These are phyloP conservation scores for Exocentrus adspersus DNA, from an alignment of 2,888 invertebrate genomes.

Conservation along the genomic window DNA sequence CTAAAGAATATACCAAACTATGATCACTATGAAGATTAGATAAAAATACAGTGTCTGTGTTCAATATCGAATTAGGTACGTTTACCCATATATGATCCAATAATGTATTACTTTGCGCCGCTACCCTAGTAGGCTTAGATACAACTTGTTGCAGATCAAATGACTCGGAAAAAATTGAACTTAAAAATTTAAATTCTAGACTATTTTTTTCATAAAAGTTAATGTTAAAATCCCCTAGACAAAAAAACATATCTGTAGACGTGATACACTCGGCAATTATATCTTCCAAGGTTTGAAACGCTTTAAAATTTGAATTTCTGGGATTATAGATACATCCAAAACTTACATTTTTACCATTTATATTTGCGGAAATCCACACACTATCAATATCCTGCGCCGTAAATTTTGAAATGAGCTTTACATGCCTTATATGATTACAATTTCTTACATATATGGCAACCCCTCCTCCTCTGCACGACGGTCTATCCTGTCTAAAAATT, in stretches of 20 bases:
- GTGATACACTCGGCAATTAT: neutral
- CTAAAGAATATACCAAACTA: neutral
- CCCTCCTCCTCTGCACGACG: neutral
- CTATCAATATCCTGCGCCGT: neutral
- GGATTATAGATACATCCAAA: conserved; percentile 1
- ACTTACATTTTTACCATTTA: neutral
- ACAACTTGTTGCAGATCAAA: no score
- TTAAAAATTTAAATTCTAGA: neutral
- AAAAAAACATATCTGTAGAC: neutral
- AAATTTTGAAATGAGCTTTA: neutral
- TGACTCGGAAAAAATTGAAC: no score
- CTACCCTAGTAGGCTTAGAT: no score
- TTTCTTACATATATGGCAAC: conserved; percentile 1
- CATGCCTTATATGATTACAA: neutral
- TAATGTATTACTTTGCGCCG: neutral
- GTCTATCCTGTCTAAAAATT: neutral
- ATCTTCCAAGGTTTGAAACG: neutral
- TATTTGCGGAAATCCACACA: neutral
- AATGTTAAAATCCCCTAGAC: neutral
- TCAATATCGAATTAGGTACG: neutral
- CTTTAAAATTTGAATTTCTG: neutral
- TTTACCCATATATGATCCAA: neutral
- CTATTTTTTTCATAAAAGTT: neutral
- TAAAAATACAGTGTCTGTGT: neutral
- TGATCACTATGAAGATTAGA: neutral